Percentiles rank a stretch among this genome's conserved stretches.
Evolutionary conservation across 2,888 invertebrate genomes (phyloP).

Genomic region (Cyaniris semiargus): DNA sequence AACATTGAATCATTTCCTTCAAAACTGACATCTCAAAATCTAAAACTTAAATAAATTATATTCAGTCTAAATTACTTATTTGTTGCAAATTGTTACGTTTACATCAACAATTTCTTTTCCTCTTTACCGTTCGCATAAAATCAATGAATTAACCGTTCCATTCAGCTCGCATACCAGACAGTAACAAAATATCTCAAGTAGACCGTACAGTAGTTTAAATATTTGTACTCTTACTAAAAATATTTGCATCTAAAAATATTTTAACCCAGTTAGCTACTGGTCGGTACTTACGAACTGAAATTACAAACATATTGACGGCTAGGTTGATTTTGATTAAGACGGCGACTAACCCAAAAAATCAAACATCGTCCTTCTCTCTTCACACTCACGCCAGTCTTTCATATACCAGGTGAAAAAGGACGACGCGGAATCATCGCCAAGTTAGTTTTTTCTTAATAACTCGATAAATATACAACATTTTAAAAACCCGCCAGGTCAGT

Average conservation of each 20-base stretch:
- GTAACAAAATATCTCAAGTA: constrained; percentile 2
- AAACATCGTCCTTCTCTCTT: no score
- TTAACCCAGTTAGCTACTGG: neutral
- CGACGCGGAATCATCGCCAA: no score
- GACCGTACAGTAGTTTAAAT: neutral
- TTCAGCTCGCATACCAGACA: neutral
- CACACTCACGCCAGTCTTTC: no score
- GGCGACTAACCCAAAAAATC: no score
- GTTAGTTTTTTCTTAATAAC: no score
- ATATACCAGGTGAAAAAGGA: no score
- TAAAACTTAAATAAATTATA: neutral
- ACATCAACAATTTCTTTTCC: neutral
- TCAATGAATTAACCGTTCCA: constrained; percentile 7
- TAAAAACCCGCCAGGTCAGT: no score
- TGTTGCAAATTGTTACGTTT: neutral
- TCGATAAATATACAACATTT: no score
- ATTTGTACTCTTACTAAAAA: constrained; percentile 1
- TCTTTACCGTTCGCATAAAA: neutral
- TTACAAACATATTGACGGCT: neutral
- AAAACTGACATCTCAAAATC: neutral
- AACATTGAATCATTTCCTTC: neutral
- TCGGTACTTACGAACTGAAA: neutral
- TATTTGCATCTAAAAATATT: constrained; percentile 15
- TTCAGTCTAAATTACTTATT: neutral
- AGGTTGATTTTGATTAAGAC: neutral